Conservation (phyloP, 2,797 vertebrate species). For the Clarias fuscus region DNA sequence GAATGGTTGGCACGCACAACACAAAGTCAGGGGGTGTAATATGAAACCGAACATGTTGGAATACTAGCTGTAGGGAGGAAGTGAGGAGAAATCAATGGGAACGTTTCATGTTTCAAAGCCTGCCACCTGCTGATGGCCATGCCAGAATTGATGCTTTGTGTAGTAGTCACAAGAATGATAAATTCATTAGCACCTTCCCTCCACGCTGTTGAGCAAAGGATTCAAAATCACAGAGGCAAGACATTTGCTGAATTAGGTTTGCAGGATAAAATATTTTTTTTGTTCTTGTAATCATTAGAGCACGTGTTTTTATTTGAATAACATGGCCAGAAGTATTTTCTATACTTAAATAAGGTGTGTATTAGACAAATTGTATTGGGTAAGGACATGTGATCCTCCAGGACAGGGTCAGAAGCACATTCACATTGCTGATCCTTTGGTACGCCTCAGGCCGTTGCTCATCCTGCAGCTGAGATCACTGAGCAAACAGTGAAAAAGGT, state of each 20-base stretch:
- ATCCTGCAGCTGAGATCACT: constrained; percentile 43
- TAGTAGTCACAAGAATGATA: constrained; percentile 36
- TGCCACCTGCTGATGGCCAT: constrained; percentile 30
- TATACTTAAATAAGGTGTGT: neutral
- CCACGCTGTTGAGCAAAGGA: neutral
- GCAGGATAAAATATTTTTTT: neutral
- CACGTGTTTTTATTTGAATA: neutral
- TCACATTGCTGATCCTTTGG: constrained; percentile 33
- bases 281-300: neutral
- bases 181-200: constrained; percentile 33
- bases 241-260: neutral
- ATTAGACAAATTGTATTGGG: neutral
- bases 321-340: neutral
- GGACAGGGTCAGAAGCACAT: neutral
- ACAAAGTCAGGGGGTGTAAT: constrained; percentile 24
- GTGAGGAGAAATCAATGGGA: constrained; percentile 47
- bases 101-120: constrained; percentile 47
- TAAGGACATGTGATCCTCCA: neutral
- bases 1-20: constrained; percentile 18
- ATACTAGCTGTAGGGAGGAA: constrained; percentile 37
- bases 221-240: constrained; percentile 11
- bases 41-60: constrained; percentile 42
- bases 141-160: constrained; percentile 32
- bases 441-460: constrained; percentile 27
- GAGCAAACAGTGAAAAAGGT: constrained; percentile 54